A percentile compares a stretch with the other conserved stretches of the same genome.
phyloP scores from a whole-genome alignment of 2,113 vertebrate genomes.

The Alethe diademata region DNA sequence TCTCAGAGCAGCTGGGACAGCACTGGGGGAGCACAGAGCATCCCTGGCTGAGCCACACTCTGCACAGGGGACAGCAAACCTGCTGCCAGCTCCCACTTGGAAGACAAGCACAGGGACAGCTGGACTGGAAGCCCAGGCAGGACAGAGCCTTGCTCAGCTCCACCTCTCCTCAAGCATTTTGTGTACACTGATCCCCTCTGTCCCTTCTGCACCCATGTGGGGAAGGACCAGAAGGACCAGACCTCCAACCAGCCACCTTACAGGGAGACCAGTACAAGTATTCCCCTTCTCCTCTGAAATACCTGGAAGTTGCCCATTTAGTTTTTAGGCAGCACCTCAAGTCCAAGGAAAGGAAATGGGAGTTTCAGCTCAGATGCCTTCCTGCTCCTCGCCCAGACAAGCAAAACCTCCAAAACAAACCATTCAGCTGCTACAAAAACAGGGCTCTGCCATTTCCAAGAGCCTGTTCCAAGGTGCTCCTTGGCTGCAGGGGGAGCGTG shows the following conservation, averaged over 20 bases:
- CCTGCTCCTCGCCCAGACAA: background rate
- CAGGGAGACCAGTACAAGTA: background rate
- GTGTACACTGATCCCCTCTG: background rate
- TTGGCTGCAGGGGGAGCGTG: rapidly evolving
- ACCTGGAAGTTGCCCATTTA: background rate
- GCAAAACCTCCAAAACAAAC: background rate
- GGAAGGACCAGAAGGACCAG: background rate
- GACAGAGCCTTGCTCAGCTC: background rate
- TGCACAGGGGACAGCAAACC: background rate
- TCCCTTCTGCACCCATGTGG: background rate
- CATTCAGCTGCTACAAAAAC: background rate
- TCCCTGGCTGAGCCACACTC: background rate
- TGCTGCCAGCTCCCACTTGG: background rate
- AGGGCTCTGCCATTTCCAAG: background rate
- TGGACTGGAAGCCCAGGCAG: background rate
- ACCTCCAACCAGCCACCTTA: background rate
- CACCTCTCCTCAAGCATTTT: background rate
- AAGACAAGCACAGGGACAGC: background rate
- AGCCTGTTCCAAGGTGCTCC: background rate
- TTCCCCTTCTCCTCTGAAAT: background rate
- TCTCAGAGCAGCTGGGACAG: rapidly evolving
- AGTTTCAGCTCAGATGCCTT: background rate
- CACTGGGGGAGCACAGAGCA: background rate
- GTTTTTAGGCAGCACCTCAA: background rate
- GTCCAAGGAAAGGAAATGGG: background rate